Evolutionary conservation across 2,113 vertebrate species (phyloP).

Genomic region (Pseudorhombus dupliciocellatus): DNA sequence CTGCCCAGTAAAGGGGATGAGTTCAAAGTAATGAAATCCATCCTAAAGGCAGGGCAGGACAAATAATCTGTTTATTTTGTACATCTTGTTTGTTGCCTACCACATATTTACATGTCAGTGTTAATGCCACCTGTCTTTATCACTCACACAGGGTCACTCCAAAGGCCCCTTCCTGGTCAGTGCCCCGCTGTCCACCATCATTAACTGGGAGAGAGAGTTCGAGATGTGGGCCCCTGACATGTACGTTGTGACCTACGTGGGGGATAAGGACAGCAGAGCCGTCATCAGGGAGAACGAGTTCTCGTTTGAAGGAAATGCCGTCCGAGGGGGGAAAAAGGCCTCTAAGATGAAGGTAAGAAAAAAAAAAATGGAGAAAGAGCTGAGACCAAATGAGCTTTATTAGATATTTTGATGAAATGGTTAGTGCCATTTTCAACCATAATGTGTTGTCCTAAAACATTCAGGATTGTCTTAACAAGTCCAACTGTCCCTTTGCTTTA

Average conservation of each 20-base stretch:
- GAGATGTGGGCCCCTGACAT: slow-evolving; percentile 99
- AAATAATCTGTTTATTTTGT: slow-evolving; percentile 1
- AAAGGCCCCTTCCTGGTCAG: slow-evolving; percentile 98
- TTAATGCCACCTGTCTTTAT: background rate
- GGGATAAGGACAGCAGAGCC: slow-evolving; percentile 96
- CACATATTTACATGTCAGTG: background rate
- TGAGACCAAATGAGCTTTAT: background rate
- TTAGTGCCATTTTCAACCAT: background rate
- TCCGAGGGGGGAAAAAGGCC: slow-evolving; percentile 95
- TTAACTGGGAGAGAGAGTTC: slow-evolving; percentile 98
- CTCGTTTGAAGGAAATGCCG: slow-evolving; percentile 96
- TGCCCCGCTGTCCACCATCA: slow-evolving; percentile 96
- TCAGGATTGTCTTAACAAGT: no score
- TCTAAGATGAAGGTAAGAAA: slow-evolving; percentile 93
- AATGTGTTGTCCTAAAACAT: background rate
- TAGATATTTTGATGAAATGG: background rate
- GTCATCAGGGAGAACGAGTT: slow-evolving; percentile 98
- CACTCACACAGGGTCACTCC: slow-evolving; percentile 88
- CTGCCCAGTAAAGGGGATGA: slow-evolving; percentile 64
- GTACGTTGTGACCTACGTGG: slow-evolving; percentile 96
- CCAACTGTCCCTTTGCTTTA: slow-evolving; percentile 22
- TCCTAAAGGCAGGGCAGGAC: slow-evolving; percentile 69
- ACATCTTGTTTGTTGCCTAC: background rate
- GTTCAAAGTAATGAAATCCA: slow-evolving; percentile 53
- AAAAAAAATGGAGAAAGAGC: background rate